A percentile compares a stretch with the other conserved stretches of the same genome.
phyloP scores from a whole-genome alignment of 2,113 vertebrate species.

The Aramus guarauna region DNA sequence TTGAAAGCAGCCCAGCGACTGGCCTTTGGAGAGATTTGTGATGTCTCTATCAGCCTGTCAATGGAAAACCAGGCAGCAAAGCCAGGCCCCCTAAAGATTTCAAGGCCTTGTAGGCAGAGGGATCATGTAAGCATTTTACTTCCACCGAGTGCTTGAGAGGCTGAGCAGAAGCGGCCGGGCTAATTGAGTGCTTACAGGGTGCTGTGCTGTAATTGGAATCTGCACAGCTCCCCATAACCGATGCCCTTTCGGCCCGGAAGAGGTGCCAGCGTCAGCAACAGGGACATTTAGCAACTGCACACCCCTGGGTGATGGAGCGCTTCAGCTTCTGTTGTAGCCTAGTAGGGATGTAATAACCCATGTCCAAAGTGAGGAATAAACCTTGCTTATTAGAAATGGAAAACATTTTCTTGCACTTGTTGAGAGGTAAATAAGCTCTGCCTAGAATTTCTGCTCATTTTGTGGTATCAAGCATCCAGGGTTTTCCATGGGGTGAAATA shows the following conservation, averaged over 20 bases:
- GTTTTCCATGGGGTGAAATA: background rate
- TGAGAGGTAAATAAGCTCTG: background rate
- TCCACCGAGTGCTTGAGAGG: background rate
- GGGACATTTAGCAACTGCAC: background rate
- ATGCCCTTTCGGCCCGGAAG: background rate
- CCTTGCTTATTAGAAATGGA: background rate
- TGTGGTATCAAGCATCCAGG: background rate
- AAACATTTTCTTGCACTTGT: background rate
- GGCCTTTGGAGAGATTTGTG: slow-evolving; percentile 64
- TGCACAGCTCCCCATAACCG: background rate
- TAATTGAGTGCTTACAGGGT: background rate
- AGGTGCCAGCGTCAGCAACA: background rate
- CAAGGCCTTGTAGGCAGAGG: background rate
- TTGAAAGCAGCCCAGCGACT: slow-evolving; percentile 48
- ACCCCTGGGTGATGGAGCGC: background rate
- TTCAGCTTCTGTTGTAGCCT: background rate
- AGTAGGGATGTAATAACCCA: background rate
- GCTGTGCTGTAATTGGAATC: background rate
- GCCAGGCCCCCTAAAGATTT: slow-evolving; percentile 27
- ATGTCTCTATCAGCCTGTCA: slow-evolving; percentile 62
- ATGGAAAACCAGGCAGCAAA: slow-evolving; percentile 48
- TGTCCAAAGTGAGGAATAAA: background rate
- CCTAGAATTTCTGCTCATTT: background rate
- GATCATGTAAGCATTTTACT: slow-evolving; percentile 7
- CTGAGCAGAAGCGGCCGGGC: accelerated